These are phyloP conservation scores for Myotis vivesi DNA, from an alignment of 2,797 vertebrate genomes.

Conservation along the genomic window DNA sequence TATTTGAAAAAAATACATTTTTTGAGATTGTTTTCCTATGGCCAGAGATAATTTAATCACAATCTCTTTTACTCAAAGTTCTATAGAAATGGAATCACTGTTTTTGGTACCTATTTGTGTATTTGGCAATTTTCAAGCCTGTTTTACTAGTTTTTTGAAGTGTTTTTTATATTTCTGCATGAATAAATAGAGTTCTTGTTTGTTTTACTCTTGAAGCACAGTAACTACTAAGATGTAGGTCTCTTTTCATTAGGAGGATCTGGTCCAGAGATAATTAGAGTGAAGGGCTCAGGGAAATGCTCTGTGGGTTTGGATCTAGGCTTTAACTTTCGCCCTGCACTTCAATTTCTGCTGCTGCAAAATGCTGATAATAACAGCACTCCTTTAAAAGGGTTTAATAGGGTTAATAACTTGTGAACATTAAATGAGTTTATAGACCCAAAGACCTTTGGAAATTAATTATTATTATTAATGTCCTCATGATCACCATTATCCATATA, in stretches of 20 bases:
- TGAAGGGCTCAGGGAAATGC: neutral
- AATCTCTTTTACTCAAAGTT: neutral
- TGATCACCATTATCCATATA: neutral
- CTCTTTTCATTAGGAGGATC: neutral
- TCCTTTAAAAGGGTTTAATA: neutral
- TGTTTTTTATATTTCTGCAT: neutral
- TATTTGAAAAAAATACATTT: neutral
- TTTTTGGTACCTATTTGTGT: neutral
- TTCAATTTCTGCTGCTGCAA: neutral
- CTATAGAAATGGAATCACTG: neutral
- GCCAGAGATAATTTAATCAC: neutral
- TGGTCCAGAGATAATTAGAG: neutral
- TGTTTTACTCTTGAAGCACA: neutral
- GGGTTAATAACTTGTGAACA: constrained; percentile 25
- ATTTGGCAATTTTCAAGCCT: neutral
- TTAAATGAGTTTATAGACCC: neutral
- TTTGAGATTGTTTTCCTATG: neutral
- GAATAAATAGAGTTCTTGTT: neutral
- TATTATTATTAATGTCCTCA: neutral
- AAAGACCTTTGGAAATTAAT: neutral
- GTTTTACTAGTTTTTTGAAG: neutral
- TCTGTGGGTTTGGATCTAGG: neutral
- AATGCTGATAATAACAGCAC: neutral
- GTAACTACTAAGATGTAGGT: neutral
- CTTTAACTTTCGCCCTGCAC: neutral